Percentiles rank a stretch among this genome's conserved stretches.
phyloP scores from a whole-genome alignment of 1,140 invertebrate species.

The Ladona fulva region DNA sequence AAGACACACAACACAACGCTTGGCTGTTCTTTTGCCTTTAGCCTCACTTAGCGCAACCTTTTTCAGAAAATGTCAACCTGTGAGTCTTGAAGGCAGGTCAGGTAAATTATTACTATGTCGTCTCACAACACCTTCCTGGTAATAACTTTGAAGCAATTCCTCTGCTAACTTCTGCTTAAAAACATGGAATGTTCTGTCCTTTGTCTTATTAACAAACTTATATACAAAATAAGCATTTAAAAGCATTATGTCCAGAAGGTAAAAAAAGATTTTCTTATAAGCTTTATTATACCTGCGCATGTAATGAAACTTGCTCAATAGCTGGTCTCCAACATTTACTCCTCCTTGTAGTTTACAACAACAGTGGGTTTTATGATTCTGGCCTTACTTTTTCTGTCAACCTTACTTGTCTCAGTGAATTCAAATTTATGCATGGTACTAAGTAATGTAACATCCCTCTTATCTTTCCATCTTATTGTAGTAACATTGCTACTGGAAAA shows the following conservation, averaged over 20 bases:
- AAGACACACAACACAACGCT: constrained; percentile 16
- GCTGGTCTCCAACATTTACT: no score
- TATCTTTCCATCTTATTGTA: no score
- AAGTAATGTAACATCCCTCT: no score
- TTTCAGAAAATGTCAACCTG: constrained; percentile 23
- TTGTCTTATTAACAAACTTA: constrained; percentile 19
- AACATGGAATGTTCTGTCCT: constrained; percentile 22
- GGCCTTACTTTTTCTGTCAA: constrained; percentile 20
- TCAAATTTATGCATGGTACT: background rate
- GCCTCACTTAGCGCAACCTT: constrained; percentile 18
- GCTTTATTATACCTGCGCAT: no score
- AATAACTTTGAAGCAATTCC: no score
- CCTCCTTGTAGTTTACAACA: constrained; percentile 33
- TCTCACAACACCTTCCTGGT: constrained; percentile 19
- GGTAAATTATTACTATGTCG: constrained; percentile 16
- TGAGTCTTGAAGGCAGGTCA: constrained; percentile 19
- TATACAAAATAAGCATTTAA: constrained; percentile 21
- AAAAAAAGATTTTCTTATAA: constrained; percentile 22
- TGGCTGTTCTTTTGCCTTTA: constrained; percentile 20
- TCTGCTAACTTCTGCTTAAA: no score
- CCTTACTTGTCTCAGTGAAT: constrained; percentile 21
- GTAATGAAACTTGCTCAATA: no score
- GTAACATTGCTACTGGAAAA: no score
- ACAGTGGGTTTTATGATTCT: constrained; percentile 30
- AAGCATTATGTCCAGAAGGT: constrained; percentile 24